Base-by-base conservation (phyloP, 2,888 invertebrate species). In the Andrena dorsata region DNA sequence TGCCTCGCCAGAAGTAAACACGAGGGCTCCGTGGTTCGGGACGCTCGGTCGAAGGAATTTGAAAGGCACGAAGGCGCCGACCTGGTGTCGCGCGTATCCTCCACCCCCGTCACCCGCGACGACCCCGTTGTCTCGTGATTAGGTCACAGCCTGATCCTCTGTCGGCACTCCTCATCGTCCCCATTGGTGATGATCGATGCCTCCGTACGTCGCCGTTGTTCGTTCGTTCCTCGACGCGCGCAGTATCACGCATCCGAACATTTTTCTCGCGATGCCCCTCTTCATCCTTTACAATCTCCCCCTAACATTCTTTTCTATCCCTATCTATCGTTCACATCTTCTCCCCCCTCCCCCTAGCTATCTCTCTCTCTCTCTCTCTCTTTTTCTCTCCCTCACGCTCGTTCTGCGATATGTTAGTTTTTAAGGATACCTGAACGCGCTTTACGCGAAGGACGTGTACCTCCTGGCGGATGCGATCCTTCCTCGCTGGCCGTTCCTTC, bases 351-450 rank as follows among this genome's bases (percentile, higher is more conserved):
- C 87, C 16, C 41, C 41, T 41, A 41, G 76, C 83, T 81, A 85
- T 85, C 89, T 16, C 65, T 47, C 23, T 16, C 49, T 58, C 47
- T 49, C 53, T 79, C 85, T 76, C 76, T 77, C 77, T 63, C 69
- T 26, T 71, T 74, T 63, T 64, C 66, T 72, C 72, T 63, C 80
- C 84, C 83, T 88, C 88, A 83, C 85, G 86, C 88, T 89, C 90
- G 86, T 87, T 87, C 78, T 90, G 88, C 88, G 93, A 93, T 94
- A 93, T 94, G 93, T 94, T 92, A 91, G 89, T 51, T 51, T 92
- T 82, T 90, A 91, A 91, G 91, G 92, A 92, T 92, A 92, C 93
- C 93, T 92, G 92, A 88, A 90, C 90, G 90, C 90, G 88, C 88
- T 88, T 87, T 86, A 88, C 90, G 88, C 90, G 89, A 90, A 88